Percentiles rank a stretch among this genome's conserved stretches.
These are phyloP conservation scores for Carlito syrichta DNA, from an alignment of 2,113 vertebrate genomes.

Conservation along the genomic window DNA sequence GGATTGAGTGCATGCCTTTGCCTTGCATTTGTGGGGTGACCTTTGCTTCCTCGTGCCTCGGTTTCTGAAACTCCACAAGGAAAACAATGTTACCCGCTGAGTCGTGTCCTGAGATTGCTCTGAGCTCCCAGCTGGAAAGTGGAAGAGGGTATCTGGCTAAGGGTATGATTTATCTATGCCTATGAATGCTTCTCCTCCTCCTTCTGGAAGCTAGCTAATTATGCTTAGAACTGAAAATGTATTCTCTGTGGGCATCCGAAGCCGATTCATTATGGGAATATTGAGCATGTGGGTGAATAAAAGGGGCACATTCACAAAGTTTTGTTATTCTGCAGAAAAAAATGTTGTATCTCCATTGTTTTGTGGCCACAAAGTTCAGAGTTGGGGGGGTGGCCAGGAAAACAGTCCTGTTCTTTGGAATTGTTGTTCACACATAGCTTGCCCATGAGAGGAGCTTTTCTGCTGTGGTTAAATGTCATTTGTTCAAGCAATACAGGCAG, in stretches of 20 bases:
- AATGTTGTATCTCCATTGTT: conserved; percentile 1
- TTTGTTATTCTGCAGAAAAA: conserved; percentile 50
- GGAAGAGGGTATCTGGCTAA: conserved; percentile 30
- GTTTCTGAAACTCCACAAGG: neutral
- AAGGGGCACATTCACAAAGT: conserved; percentile 43
- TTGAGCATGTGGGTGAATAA: neutral
- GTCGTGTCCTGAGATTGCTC: neutral
- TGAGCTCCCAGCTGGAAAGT: neutral
- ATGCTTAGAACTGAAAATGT: conserved; percentile 32
- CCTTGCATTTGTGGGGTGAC: neutral
- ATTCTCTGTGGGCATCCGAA: conserved; percentile 35
- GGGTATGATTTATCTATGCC: conserved; percentile 33
- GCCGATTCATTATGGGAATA: neutral
- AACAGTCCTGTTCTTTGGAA: neutral
- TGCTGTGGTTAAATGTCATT: neutral
- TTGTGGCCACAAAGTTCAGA: conserved; percentile 33
- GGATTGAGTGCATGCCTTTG: conserved; percentile 4
- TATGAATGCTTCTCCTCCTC: neutral
- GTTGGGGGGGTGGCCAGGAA: neutral
- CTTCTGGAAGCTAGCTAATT: conserved; percentile 39
- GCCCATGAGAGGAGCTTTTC: neutral
- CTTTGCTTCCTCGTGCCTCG: neutral
- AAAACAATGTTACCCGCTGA: neutral
- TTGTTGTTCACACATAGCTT: neutral
- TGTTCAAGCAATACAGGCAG: neutral